These are phyloP conservation scores for human (Homo sapiens) DNA, from an alignment of 2,113 vertebrate genomes.

Conservation along the genomic window DNA sequence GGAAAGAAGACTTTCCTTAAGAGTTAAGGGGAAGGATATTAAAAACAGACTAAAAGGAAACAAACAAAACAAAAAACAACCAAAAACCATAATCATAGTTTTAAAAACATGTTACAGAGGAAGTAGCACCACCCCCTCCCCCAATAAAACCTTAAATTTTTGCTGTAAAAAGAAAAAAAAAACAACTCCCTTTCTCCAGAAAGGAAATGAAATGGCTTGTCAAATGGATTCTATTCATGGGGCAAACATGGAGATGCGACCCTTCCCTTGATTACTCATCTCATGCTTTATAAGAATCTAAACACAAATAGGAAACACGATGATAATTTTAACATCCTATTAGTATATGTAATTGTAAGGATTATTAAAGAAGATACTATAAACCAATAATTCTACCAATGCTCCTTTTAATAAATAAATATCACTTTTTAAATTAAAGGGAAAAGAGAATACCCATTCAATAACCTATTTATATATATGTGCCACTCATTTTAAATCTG, in stretches of 20 bases:
- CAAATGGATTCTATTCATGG: neutral
- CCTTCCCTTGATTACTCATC: neutral
- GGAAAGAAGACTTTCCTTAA: neutral
- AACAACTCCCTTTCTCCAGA: neutral
- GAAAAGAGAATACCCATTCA: constrained; percentile 37
- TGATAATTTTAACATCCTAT: constrained; percentile 30
- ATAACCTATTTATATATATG: constrained; percentile 22
- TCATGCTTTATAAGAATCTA: neutral
- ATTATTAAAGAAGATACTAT: constrained; percentile 47
- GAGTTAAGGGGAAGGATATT: neutral
- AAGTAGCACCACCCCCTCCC: neutral
- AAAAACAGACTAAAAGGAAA: constrained; percentile 26
- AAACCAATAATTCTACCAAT: constrained; percentile 30
- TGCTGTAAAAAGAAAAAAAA: neutral
- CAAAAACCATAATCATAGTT: neutral
- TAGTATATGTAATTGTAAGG: constrained; percentile 7
- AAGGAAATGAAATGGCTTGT: neutral
- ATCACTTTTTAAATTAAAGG: constrained; percentile 67
- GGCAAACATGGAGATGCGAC: neutral
- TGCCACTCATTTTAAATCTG: constrained; percentile 19
- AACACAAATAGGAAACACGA: neutral
- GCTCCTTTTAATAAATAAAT: constrained; percentile 73
- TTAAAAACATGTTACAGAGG: neutral
- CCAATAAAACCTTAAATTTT: neutral
- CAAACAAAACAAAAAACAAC: neutral